These are phyloP conservation scores for Napeogenes sylphis DNA, from an alignment of 2,888 invertebrate genomes.

Conservation along the genomic window DNA sequence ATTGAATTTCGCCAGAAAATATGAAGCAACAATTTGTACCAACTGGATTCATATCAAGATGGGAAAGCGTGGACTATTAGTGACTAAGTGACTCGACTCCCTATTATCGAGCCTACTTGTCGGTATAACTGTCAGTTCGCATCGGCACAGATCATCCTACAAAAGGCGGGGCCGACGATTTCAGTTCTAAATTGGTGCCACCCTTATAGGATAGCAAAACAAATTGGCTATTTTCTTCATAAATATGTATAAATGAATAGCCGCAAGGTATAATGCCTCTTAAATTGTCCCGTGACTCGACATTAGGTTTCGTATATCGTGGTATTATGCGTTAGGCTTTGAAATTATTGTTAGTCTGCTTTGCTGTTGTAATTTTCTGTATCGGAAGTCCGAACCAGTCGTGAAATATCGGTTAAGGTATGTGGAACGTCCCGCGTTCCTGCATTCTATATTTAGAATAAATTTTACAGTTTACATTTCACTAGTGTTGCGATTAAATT, in stretches of 20 bases:
- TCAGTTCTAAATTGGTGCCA: conserved; percentile 49
- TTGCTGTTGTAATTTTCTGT: conserved; percentile 57
- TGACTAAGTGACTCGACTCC: conserved; percentile 17
- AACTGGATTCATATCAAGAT: conserved; percentile 20
- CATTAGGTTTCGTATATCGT: conserved; percentile 28
- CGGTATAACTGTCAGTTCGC: conserved; percentile 30
- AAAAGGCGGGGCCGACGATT: conserved; percentile 44
- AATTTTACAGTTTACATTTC: neutral
- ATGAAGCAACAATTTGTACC: conserved; percentile 10
- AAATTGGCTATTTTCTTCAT: conserved; percentile 60
- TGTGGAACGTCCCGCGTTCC: conserved; percentile 17
- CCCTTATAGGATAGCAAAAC: conserved; percentile 45
- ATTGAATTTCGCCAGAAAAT: neutral
- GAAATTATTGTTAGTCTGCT: conserved; percentile 51
- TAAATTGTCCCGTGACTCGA: conserved; percentile 59
- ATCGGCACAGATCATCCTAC: conserved; percentile 34
- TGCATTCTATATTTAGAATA: conserved; percentile 14
- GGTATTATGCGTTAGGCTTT: conserved; percentile 11
- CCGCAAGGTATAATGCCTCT: conserved; percentile 57
- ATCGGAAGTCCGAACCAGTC: conserved; percentile 48
- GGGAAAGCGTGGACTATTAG: conserved; percentile 28
- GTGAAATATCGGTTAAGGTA: conserved; percentile 35
- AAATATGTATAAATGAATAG: conserved; percentile 63
- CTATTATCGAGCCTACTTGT: conserved; percentile 20
- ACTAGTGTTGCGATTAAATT: neutral